Conservation (phyloP, 2,797 vertebrate genomes). For the Eleutherodactylus coqui region DNA sequence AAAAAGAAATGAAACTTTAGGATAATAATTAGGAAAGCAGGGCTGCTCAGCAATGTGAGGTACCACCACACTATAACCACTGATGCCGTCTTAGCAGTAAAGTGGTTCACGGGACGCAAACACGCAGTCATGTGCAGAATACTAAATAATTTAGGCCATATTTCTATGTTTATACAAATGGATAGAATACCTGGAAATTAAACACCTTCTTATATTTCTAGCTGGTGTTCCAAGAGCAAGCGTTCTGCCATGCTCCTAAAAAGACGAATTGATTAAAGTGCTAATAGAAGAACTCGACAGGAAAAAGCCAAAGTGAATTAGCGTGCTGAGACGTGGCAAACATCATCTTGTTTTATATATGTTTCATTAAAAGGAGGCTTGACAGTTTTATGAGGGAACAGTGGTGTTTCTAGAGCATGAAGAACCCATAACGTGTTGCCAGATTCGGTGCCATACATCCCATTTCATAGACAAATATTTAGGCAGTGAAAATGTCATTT, state of each 20-base stretch:
- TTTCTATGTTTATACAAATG: slow-evolving; percentile 70
- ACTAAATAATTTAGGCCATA: slow-evolving; percentile 60
- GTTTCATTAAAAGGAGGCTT: slow-evolving; percentile 79
- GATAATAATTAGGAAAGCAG: slow-evolving; percentile 54
- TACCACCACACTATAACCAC: slow-evolving; percentile 51
- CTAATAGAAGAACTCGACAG: slow-evolving; percentile 70
- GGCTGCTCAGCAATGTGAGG: slow-evolving; percentile 31
- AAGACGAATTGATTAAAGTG: slow-evolving; percentile 72
- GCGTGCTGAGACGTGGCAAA: slow-evolving; percentile 75
- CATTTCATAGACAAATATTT: slow-evolving; percentile 85
- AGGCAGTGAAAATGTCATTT: slow-evolving; percentile 80
- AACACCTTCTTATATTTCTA: slow-evolving; percentile 72
- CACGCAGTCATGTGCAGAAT: slow-evolving; percentile 50
- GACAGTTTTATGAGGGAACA: slow-evolving; percentile 85
- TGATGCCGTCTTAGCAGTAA: slow-evolving; percentile 47
- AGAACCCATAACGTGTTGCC: slow-evolving; percentile 78
- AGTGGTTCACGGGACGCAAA: slow-evolving; percentile 45
- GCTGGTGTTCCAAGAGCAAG: slow-evolving; percentile 64
- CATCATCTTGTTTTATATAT: slow-evolving; percentile 78
- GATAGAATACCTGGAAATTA: slow-evolving; percentile 72
- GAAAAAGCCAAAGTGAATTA: slow-evolving; percentile 76
- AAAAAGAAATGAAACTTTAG: slow-evolving; percentile 58
- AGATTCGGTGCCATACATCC: slow-evolving; percentile 73
- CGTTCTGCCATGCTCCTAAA: slow-evolving; percentile 67
- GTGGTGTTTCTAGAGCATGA: slow-evolving; percentile 77